Evolutionary conservation across 2,113 vertebrate genomes (phyloP), one percentile per base, ranked within the genome.

Genomic region (Meriones unguiculatus): DNA sequence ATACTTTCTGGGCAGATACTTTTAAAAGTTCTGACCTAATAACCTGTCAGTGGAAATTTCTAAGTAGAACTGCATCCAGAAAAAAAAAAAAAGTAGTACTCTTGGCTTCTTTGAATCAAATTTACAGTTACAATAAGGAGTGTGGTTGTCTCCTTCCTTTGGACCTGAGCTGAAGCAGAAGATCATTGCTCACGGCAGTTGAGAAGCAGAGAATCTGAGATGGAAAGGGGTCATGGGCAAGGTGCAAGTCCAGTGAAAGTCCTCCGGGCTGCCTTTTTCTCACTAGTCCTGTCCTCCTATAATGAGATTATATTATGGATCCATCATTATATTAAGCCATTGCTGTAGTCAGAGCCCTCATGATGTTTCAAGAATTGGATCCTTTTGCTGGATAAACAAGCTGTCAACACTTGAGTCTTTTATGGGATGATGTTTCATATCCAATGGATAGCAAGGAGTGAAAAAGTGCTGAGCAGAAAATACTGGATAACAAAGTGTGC

Each of bases 61-160:
- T n/a, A 2, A 70, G 41, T 5, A 64, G 9, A 57, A 52, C 14
- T 30, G 24, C 30, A 30, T 30, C 75, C 69, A 28, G 32, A 35
- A 15, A 35, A 59, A 35, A 86, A 9, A 5, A 1, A 46, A 46
- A 9, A 3, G 1, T 9, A 5, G 54, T 22, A 14, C 2, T 6
- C 32, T 15, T 65, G 22, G 12, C 13, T 50, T 38, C 4, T 76
- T 76, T n/a, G 25, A 38, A 41, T 57, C 30, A 50, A 18, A 64
- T 64, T 46, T 65, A 75, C 24, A 75, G 2, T 13, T 38, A 46
- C 4, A 57, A 46, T 30, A 22, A 86, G 14, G 13, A 67, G 35
- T 65, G 59, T 65, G 25, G 14, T 69, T 67, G 64, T 46, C 5
- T 17, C 30, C 30, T 50, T 70, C 20, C n/a, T 41, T 85, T 85